Base-by-base conservation (phyloP, 2,797 vertebrate species). In the Scomberomorus guttatus region DNA sequence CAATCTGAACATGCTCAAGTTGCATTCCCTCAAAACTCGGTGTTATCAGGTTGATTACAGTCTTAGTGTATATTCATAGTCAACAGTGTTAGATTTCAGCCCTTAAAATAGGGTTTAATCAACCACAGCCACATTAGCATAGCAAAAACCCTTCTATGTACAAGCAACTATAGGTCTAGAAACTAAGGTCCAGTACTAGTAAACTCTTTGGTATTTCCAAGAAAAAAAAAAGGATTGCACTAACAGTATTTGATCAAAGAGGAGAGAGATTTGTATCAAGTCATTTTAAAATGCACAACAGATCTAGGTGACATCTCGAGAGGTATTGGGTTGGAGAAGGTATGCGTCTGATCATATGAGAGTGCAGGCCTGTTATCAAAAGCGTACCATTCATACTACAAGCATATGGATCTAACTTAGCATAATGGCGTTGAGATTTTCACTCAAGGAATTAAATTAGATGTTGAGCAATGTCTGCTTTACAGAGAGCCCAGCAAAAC, bases 361-460 rank as follows among this genome's bases (percentile, higher is more conserved):
- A 76, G 77, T 48, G 79, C 60, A 51, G 84, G 75, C 74, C 84
- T 85, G 84, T 90, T 93, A 93, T 92, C 90, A 87, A 86, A 88
- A 87, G 79, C 67, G 82, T 90, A 93, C 89, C 90, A 89, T 93
- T 94, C 89, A 92, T 79, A 77, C 80, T 29, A 64, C 54, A 22
- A 84, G 84, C 83, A 81, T 75, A 87, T 85, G 83, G 86, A 89
- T 93, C 78, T 74, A 83, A 86, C 81, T 92, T 89, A 84, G 89
- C 89, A 91, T 92, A 91, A 92, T 87, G 83, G 86, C 48, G 52
- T 50, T 77, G 81, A 94, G 91, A 91, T 91, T 92, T 88, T 84
- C 91, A 87, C 82, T 79, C 75, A 56, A 86, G 84, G 93, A 92
- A 90, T 93, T 90, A 87, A 93, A 94, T 93, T 89, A 90, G 76